Conservation (phyloP, 2,888 invertebrate genomes). For the Philereme vetulata region DNA sequence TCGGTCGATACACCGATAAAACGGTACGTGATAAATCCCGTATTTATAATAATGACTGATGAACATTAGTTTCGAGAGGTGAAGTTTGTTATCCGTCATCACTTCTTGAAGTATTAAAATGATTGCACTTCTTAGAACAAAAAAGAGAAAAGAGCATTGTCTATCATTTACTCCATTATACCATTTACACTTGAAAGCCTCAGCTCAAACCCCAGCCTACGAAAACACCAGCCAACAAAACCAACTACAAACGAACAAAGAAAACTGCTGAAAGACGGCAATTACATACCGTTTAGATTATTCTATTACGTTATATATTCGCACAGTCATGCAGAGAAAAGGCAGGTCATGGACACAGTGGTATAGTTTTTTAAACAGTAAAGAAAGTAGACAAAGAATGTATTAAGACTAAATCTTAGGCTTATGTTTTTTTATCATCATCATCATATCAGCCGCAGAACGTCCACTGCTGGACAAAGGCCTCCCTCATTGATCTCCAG, state of each 20-base stretch:
- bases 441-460: too few relatives aligned
- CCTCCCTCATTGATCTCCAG: too few relatives aligned
- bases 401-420: too few relatives aligned
- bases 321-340: constrained; percentile 64
- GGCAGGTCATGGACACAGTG: constrained; percentile 44
- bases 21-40: too few relatives aligned
- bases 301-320: constrained; percentile 57
- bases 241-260: constrained; percentile 42
- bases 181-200: constrained; percentile 28
- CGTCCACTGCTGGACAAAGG: too few relatives aligned
- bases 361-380: constrained; percentile 28
- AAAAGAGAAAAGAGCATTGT: neutral
- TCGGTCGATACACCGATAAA: too few relatives aligned
- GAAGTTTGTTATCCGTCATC: too few relatives aligned
- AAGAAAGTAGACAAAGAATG: constrained; percentile 6
- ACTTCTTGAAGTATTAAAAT: too few relatives aligned
- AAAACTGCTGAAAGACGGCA: constrained; percentile 44
- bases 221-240: constrained; percentile 30
- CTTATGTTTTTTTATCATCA: too few relatives aligned
- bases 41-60: too few relatives aligned
- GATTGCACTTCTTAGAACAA: too few relatives aligned
- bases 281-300: constrained; percentile 68
- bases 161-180: constrained; percentile 15
- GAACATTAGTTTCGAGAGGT: too few relatives aligned
- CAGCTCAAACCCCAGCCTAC: constrained; percentile 23